Conservation (phyloP, 30 jellyfish, hydroid and myxozoan species). For the Chironex yamaguchii region DNA sequence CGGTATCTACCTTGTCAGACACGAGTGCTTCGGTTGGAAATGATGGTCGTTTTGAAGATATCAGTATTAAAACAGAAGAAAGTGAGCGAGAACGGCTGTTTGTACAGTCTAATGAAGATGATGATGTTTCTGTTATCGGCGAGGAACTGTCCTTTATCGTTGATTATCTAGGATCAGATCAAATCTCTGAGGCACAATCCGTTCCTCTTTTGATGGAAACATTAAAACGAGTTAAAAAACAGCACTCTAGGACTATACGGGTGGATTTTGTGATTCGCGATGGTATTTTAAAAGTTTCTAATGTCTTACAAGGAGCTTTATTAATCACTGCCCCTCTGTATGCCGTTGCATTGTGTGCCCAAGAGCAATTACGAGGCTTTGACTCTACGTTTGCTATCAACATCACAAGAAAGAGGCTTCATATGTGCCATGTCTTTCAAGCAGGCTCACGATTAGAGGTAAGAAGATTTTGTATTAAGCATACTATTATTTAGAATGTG, state of each 20-base stretch:
- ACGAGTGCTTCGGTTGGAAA: not conserved
- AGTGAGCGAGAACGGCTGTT: not conserved
- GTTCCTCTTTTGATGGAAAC: conserved; percentile 93
- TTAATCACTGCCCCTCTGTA: conserved; percentile 97
- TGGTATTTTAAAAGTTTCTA: conserved; percentile 88
- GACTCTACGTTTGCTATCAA: conserved; percentile 96
- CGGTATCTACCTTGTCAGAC: not conserved
- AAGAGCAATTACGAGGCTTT: conserved; percentile 95
- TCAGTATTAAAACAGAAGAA: not conserved
- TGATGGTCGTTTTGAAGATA: not conserved
- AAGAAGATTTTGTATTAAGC: too few species aligned
- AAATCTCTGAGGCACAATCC: conserved; percentile 98
- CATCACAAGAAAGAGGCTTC: conserved; percentile 90
- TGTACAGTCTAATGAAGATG: not conserved
- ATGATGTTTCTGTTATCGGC: conserved; percentile 26
- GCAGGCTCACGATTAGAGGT: conserved; percentile 97
- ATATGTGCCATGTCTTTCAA: conserved; percentile 97
- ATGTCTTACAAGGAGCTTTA: conserved; percentile 94
- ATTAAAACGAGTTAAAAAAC: conserved; percentile 87
- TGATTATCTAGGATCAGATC: conserved; percentile 97
- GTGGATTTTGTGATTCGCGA: conserved; percentile 90
- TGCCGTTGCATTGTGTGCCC: conserved; percentile 97
- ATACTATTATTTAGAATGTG: too few species aligned
- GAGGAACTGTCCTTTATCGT: conserved; percentile 90
- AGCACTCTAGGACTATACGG: conserved; percentile 84